Percentiles rank a stretch among this genome's conserved stretches.
Conservation (phyloP, 2,113 vertebrate species). For the Brachyhypopomus occidentalis region DNA sequence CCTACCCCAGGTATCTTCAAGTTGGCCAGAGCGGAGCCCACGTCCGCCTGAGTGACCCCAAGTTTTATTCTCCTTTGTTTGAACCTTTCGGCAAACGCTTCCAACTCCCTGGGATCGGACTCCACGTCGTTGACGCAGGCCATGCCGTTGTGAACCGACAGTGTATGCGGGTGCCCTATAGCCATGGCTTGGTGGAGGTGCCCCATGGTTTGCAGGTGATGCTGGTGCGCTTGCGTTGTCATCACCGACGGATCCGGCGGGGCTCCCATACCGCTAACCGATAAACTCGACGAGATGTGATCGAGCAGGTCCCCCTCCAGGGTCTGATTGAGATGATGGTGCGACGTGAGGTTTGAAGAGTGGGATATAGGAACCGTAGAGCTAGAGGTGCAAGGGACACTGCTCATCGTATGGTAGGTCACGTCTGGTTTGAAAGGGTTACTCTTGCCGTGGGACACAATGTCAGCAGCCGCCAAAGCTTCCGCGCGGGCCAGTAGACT, state of each 20-base stretch:
- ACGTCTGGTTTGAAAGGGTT: constrained; percentile 87
- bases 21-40: constrained; percentile 87
- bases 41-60: constrained; percentile 91
- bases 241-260: constrained; percentile 79
- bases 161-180: constrained; percentile 82
- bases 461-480: constrained; percentile 83
- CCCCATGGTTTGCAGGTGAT: constrained; percentile 81
- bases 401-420: constrained; percentile 89
- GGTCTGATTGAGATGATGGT: constrained; percentile 80
- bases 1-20: constrained; percentile 93
- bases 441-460: constrained; percentile 84
- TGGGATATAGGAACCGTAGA: constrained; percentile 84
- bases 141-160: constrained; percentile 76
- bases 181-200: constrained; percentile 88
- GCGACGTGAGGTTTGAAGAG: constrained; percentile 76
- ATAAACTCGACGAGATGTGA: constrained; percentile 85
- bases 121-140: constrained; percentile 82
- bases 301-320: constrained; percentile 90
- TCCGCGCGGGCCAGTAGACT: constrained; percentile 78
- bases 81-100: constrained; percentile 91
- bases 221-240: constrained; percentile 75
- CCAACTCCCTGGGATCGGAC: constrained; percentile 89
- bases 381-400: constrained; percentile 85
- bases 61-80: constrained; percentile 91
- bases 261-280: constrained; percentile 81